These are phyloP conservation scores for Diorhabda carinulata DNA, from an alignment of 1,140 invertebrate species.

Conservation along the genomic window DNA sequence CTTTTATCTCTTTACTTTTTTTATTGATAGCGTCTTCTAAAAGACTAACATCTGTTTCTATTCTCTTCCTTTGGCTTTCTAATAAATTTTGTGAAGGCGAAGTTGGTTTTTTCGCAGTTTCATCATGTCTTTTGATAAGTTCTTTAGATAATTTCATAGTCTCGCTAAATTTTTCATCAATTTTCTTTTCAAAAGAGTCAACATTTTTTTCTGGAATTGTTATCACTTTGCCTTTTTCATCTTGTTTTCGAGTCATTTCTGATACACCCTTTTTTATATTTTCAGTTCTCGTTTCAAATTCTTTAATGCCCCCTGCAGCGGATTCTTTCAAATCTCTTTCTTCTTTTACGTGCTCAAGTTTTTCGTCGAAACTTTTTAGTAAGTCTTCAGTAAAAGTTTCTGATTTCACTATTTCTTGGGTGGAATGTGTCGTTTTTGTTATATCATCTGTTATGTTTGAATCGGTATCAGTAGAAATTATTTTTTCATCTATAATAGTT, in stretches of 20 bases:
- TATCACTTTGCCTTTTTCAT: background rate
- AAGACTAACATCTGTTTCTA: background rate
- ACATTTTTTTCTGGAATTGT: constrained; percentile 8
- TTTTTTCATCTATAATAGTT: background rate
- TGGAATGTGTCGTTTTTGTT: background rate
- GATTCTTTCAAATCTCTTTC: background rate
- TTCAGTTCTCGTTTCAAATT: constrained; percentile 5
- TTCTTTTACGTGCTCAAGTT: constrained; percentile 26
- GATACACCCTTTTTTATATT: constrained; percentile 5
- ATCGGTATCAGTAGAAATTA: background rate
- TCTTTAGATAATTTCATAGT: constrained; percentile 25
- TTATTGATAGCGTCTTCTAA: constrained; percentile 2
- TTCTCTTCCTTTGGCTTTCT: background rate
- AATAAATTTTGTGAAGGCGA: background rate
- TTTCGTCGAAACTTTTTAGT: constrained; percentile 27
- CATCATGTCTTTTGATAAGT: background rate
- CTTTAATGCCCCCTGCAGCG: background rate
- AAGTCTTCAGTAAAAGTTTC: constrained; percentile 25
- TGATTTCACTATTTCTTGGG: background rate
- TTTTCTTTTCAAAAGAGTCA: constrained; percentile 23
- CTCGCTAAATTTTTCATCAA: constrained; percentile 28
- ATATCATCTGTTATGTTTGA: background rate
- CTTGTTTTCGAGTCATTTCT: constrained; percentile 3
- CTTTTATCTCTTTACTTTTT: background rate
- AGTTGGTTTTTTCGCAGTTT: background rate